A percentile compares a stretch with the other conserved stretches of the same genome.
phyloP scores from a whole-genome alignment of 2,888 invertebrate genomes.

The Beris morrisii region DNA sequence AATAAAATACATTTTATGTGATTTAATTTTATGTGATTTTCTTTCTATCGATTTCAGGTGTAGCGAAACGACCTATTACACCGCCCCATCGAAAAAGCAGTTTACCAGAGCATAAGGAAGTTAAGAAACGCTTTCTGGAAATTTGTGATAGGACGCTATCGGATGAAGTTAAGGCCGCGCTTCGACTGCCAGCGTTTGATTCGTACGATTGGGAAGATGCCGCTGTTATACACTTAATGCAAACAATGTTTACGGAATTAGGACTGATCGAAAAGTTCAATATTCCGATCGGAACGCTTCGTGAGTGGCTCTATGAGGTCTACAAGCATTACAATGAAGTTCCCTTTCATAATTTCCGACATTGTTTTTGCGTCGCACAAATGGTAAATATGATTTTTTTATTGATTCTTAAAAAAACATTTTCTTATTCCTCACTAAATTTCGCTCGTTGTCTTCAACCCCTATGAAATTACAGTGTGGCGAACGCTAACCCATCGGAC shows the following conservation, averaged over 20 bases:
- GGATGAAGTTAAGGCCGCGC: conserved; percentile 55
- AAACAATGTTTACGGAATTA: conserved; percentile 81
- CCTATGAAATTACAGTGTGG: not conserved
- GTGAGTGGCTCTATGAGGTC: conserved; percentile 74
- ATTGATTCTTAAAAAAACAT: not conserved
- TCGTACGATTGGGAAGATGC: conserved; percentile 82
- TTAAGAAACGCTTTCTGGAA: conserved; percentile 56
- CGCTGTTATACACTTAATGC: conserved; percentile 73
- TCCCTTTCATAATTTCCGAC: conserved; percentile 85
- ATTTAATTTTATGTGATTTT: not conserved
- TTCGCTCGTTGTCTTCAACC: not conserved
- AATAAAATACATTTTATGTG: not conserved
- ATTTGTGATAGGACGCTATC: conserved; percentile 57
- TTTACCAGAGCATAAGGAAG: conserved; percentile 57
- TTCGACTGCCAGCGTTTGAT: conserved; percentile 66
- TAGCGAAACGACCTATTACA: conserved; percentile 55
- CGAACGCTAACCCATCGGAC: too few species aligned
- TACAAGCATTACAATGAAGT: conserved; percentile 84
- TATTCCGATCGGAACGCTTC: conserved; percentile 69
- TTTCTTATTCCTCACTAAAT: not conserved
- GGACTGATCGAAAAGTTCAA: conserved; percentile 74
- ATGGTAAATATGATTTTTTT: conserved; percentile 64
- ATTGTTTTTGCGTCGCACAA: conserved; percentile 85
- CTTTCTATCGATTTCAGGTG: conserved; percentile 45
- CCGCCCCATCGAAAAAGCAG: conserved; percentile 57